Conservation (phyloP, 2,797 vertebrate genomes). For the Sebastes glaucus region DNA sequence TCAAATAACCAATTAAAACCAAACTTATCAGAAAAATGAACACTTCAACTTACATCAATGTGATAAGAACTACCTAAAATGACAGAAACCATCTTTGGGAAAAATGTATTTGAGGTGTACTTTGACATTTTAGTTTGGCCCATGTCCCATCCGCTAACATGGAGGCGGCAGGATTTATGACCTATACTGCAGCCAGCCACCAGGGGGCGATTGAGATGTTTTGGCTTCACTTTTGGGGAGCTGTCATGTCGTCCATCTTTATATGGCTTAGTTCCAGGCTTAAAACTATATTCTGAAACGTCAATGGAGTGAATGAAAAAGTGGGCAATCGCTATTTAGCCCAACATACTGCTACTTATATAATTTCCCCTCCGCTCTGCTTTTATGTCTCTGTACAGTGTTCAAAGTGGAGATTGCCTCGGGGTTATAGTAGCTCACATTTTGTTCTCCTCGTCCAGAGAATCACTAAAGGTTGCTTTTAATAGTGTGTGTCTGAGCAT, state of each 20-base stretch:
- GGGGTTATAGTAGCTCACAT: background rate
- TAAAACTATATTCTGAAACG: background rate
- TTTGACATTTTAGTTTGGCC: too few species aligned
- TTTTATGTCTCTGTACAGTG: conserved; percentile 3
- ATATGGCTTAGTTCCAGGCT: background rate
- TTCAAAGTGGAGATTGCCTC: background rate
- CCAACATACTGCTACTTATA: background rate
- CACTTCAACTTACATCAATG: too few species aligned
- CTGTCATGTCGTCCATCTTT: background rate
- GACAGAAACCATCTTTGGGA: too few species aligned
- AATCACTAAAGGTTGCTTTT: conserved; percentile 7
- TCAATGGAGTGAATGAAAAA: background rate
- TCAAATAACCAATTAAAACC: too few species aligned
- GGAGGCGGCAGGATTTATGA: too few species aligned
- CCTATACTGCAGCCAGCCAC: too few species aligned
- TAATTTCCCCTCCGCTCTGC: conserved; percentile 1
- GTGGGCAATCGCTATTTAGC: background rate
- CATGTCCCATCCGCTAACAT: too few species aligned
- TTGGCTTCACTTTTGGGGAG: too few species aligned
- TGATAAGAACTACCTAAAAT: too few species aligned
- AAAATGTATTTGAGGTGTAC: too few species aligned
- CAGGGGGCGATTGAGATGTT: too few species aligned
- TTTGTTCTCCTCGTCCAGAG: background rate
- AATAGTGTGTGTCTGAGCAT: background rate
- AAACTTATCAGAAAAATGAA: too few species aligned